Conservation (phyloP, 2,113 vertebrate genomes). For the Melospiza melodia region DNA sequence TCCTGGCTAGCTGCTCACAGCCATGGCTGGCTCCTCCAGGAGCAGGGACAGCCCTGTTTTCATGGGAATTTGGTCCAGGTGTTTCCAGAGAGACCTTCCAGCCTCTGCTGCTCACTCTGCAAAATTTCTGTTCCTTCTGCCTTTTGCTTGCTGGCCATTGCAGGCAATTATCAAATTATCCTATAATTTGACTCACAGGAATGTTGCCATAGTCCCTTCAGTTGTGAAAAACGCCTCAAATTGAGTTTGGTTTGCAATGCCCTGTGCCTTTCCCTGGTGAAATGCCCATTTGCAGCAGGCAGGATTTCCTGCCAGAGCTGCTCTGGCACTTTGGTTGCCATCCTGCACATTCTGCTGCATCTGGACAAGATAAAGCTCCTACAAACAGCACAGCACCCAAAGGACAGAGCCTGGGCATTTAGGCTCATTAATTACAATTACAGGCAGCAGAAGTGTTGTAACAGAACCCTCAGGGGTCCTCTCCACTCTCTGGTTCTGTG, state of each 20-base stretch:
- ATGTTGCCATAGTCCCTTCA: too few species aligned
- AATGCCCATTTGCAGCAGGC: background rate
- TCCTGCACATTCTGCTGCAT: background rate
- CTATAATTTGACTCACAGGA: accelerated
- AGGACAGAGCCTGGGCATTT: background rate
- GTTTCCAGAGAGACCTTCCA: background rate
- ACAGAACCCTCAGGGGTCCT: background rate
- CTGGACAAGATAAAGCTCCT: background rate
- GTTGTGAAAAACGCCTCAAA: background rate
- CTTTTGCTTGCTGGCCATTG: background rate
- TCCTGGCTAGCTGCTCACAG: background rate
- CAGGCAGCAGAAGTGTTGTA: background rate
- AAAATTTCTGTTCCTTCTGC: accelerated
- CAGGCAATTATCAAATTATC: accelerated
- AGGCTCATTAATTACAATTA: background rate
- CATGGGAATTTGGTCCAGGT: accelerated
- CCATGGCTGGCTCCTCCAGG: background rate
- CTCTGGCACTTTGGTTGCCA: background rate
- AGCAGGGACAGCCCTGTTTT: background rate
- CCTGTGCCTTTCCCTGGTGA: background rate
- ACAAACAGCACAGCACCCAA: background rate
- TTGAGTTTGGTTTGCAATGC: background rate
- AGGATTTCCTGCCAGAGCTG: background rate
- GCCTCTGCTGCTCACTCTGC: background rate
- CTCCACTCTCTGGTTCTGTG: background rate